Evolutionary conservation across 2,113 vertebrate genomes (phyloP), one percentile per base, ranked within the genome.

Genomic region (Dinomys branickii): DNA sequence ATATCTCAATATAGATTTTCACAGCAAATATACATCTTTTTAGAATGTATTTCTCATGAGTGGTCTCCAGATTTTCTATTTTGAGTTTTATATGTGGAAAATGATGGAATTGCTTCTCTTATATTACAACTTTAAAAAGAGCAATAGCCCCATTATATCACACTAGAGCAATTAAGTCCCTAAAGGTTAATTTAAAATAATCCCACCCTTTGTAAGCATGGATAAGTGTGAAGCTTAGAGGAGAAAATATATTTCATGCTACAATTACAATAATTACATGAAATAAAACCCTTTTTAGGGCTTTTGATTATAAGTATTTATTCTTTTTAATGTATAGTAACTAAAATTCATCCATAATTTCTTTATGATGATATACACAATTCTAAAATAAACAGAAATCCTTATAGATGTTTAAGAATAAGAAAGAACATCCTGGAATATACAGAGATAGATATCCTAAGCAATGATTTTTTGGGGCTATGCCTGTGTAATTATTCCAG

Each of bases 291-390:
- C 86, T 88, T 84, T 35, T 24, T 54, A 33, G 30, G 73, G 44
- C 5, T 54, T 89, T 92, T 81, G 22, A 50, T 85, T 71, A n/a
- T 44, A 82, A 58, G 8, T 85, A 84, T 75, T 89, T 77, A 56
- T 90, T 56, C 35, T 75, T 91, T 95, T 50, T 75, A 71, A 86
- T 85, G 5, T 89, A 26, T 50, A 89, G 1, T 69, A 83, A 54
- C 88, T 86, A 77, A 92, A 58, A 85, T 54, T 69, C 93, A 78
- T 30, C 9, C 22, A 58, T 73, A 54, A 75, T 81, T 71, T 96
- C 30, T 19, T 67, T 95, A 77, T 86, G n/a, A 93, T 95, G 63
- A 97, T 92, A 96, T 96, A 97, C 78, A 97, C 94, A 95, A 97
- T 98, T 97, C 77, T 96, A 98, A 98, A 98, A 94, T 17, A 88